phyloP scores from a whole-genome alignment of 2,113 vertebrate genomes.

The Ploceus nigricollis region DNA sequence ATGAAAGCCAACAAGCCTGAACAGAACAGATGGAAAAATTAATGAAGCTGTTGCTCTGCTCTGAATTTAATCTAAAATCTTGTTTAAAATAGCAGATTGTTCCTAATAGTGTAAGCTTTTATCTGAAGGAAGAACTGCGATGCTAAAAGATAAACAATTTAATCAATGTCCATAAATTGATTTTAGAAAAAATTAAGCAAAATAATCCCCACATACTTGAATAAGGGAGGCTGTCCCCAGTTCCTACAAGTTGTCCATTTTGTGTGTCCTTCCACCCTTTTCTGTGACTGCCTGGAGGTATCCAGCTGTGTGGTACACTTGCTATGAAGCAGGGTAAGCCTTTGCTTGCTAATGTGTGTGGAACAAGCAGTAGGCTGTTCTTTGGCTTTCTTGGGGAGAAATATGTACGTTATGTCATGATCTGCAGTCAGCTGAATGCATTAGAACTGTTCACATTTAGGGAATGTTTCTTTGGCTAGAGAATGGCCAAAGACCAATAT shows the following conservation, averaged over 20 bases:
- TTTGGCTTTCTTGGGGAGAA: not conserved
- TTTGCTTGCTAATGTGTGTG: not conserved
- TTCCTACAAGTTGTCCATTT: not conserved
- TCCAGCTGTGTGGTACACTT: not conserved
- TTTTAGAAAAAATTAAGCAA: not conserved
- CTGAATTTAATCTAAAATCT: conserved; percentile 17
- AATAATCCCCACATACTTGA: not conserved
- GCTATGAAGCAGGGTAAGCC: not conserved
- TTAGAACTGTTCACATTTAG: not conserved
- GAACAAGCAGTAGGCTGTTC: not conserved
- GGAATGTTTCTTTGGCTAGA: not conserved
- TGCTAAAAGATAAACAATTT: not conserved
- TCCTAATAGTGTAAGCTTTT: not conserved
- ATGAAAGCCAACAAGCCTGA: not conserved
- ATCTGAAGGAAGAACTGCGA: not conserved
- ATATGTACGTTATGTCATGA: not conserved
- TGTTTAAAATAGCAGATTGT: conserved; percentile 32
- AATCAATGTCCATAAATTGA: not conserved
- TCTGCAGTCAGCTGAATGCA: not conserved
- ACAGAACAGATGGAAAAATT: conserved; percentile 46
- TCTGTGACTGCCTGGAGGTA: not conserved
- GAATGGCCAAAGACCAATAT: not conserved
- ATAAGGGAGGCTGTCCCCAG: not conserved
- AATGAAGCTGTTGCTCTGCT: conserved; percentile 21
- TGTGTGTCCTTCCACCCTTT: not conserved